These are phyloP conservation scores for Saiga tatarica DNA, from an alignment of 2,113 vertebrate genomes.

Conservation along the genomic window DNA sequence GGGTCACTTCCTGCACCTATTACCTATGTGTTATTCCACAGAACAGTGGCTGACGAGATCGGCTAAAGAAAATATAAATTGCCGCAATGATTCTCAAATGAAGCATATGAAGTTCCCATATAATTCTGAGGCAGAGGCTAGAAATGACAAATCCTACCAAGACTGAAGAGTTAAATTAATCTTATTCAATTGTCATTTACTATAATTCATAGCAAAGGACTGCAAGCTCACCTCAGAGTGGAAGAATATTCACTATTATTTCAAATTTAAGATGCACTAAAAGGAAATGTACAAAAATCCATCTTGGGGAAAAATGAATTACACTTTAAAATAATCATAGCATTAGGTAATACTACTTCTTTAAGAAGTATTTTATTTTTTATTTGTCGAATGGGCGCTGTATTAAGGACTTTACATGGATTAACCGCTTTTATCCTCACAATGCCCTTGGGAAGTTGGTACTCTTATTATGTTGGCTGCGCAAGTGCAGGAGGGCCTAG, in stretches of 20 bases:
- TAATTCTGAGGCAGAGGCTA: conserved; percentile 14
- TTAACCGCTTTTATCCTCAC: neutral
- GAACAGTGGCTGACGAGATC: neutral
- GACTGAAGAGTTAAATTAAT: conserved; percentile 34
- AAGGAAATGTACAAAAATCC: neutral
- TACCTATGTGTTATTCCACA: neutral
- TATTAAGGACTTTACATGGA: neutral
- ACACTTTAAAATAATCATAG: neutral
- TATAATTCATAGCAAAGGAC: conserved; percentile 12
- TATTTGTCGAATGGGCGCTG: neutral
- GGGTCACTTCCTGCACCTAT: neutral
- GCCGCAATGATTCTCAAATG: neutral
- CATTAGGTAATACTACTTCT: neutral
- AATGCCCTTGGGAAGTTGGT: neutral
- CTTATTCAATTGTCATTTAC: conserved; percentile 40
- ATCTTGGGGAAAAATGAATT: neutral
- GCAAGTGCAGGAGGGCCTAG: no score
- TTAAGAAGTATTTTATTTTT: neutral
- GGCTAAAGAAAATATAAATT: neutral
- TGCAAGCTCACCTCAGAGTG: neutral
- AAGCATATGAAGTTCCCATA: neutral
- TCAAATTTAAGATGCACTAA: neutral
- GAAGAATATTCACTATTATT: neutral
- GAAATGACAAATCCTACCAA: conserved; percentile 5
- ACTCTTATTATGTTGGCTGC: neutral